Percentiles rank a stretch among this genome's conserved stretches.
phyloP scores from a whole-genome alignment of 2,888 invertebrate species.

The Limenitis camilla region DNA sequence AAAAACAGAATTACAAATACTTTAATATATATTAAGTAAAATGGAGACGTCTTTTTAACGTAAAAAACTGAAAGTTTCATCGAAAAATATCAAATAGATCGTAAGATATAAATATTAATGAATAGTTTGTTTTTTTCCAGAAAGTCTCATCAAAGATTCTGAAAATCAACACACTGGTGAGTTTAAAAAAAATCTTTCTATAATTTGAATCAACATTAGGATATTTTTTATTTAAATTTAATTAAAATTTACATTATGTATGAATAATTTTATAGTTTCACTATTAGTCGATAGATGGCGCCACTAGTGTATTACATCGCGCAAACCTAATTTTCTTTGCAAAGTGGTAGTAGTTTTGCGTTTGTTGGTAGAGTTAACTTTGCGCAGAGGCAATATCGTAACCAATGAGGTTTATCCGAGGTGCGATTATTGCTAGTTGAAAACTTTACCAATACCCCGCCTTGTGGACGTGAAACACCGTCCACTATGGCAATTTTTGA shows the following conservation, averaged over 20 bases:
- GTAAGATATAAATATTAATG: not conserved
- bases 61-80: too few species aligned
- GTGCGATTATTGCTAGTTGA: slow-evolving; percentile 94
- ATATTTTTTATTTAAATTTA: too few species aligned
- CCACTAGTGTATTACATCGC: too few species aligned
- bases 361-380: slow-evolving; percentile 68
- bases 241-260: too few species aligned
- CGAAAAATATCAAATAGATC: not conserved
- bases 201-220: not conserved
- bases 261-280: not conserved
- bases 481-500: slow-evolving; percentile 68
- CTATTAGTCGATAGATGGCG: too few species aligned
- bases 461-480: slow-evolving; percentile 68
- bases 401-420: slow-evolving; percentile 89
- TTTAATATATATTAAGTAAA: too few species aligned
- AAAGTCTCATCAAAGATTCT: slow-evolving; percentile 15
- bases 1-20: too few species aligned
- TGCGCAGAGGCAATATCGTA: slow-evolving; percentile 94
- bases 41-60: too few species aligned
- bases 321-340: too few species aligned
- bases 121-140: slow-evolving; percentile 8
- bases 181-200: slow-evolving; percentile 5
- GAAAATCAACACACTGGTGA: slow-evolving; percentile 30
- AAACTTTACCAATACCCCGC: slow-evolving; percentile 82
- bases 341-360: not conserved